Base-by-base conservation (phyloP, 2,888 invertebrate species). In the Scaptomyza cyrtandrae region DNA sequence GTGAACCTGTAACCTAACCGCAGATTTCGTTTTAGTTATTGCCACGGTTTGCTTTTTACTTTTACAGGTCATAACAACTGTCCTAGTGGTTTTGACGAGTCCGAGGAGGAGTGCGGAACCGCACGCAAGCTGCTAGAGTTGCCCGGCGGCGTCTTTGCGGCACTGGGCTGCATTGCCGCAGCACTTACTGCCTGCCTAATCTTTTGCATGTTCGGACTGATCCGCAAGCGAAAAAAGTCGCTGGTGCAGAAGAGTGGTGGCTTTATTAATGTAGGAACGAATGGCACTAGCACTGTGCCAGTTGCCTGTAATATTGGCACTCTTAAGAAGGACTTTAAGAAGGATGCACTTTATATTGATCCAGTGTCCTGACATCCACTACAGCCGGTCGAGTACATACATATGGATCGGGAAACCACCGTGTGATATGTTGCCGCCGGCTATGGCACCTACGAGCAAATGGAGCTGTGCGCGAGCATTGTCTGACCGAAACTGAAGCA, bases 341-440 rank as follows among this genome's bases (percentile, higher is more conserved):
- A 92, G 88, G 92, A 92, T 75, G 89, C 92, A 11, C 86, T 92
- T 37, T 92, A 90, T 78, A 90, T 92, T 37, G 92, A 92, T 79
- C 93, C 94, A 33, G 93, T 94, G 89, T 97, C 97, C 94, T 97
- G 97, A 97, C 97, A 97, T 90, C 96, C 96, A 93, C 95, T 95
- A 92, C 95, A 96, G 93, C 95, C 96, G 94, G 97, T 97, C 94
- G 97, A 97, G 93, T 97, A 96, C 93, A 97, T 97, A 91, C 97
- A 97, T 93, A 96, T 97, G 93, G 97, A 97, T 93, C 95, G 97
- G 92, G 97, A 97, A 93, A 97, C 97, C 92, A 97, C 97, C 90
- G 97, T 97, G 94, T 96, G 95, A 96, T 92, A 91, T 92, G 92
- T 91, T 90, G 88, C 89, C 73, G 78, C 83, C 86, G 89, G 88